Evolutionary conservation across 1,140 invertebrate species (phyloP).

Genomic region (Caenorhabditis inopinata): DNA sequence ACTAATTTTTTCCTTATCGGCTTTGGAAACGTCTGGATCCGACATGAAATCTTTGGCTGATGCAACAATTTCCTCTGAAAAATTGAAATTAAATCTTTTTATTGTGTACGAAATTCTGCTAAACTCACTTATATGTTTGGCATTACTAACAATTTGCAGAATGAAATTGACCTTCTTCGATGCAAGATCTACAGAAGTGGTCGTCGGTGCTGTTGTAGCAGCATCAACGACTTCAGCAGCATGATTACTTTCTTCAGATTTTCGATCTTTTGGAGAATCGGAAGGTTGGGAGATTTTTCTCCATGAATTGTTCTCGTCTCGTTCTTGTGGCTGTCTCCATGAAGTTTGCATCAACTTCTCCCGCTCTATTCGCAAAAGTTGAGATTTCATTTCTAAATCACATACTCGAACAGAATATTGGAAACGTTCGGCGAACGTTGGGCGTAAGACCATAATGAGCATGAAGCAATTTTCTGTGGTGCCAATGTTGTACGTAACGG

Average conservation of each 20-base stretch:
- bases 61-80: slow-evolving; percentile 14
- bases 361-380: not conserved
- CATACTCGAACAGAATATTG: not conserved
- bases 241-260: not conserved
- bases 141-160: not conserved
- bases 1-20: not conserved
- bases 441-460: not conserved
- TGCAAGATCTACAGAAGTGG: not conserved
- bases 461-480: slow-evolving; percentile 2
- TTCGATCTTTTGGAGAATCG: not conserved
- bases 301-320: not conserved
- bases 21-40: not conserved
- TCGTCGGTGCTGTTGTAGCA: too few species aligned
- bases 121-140: not conserved
- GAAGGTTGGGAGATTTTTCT: not conserved
- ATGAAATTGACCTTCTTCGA: not conserved
- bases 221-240: too few species aligned
- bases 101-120: not conserved
- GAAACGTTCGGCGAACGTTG: not conserved
- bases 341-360: slow-evolving; percentile 22
- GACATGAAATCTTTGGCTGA: not conserved
- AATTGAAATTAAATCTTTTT: not conserved
- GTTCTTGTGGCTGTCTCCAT: not conserved
- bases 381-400: slow-evolving; percentile 7
- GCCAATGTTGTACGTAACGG: not conserved